Base-by-base conservation (phyloP, 2,113 vertebrate species). In the Centropus unirufus region DNA sequence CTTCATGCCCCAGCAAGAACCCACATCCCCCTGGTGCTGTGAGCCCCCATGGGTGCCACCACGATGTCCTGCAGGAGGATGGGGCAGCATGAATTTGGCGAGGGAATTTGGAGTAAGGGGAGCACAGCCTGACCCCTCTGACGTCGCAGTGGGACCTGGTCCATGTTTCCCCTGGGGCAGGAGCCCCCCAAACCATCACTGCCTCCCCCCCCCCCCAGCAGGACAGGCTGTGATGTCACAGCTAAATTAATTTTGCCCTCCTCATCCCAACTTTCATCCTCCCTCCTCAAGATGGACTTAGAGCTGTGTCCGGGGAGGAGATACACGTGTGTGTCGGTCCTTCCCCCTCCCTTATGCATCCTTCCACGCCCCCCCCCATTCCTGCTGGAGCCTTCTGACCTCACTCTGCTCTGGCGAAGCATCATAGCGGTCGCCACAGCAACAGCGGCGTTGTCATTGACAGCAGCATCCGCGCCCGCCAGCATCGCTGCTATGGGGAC, bases 381-480 rank as follows among this genome's bases (percentile, higher is more conserved):
- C 44, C 70, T 91, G 66, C 77, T 15, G 92, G 93, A 93, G 79
- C 90, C 68, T 74, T 95, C 95, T 95, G 95, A 93, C 95, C 95
- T 96, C 94, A 93, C 90, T 91, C 75, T 52, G 92, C 91, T 94
- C 95, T 51, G 89, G 55, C 67, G 92, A 69, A 94, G 96, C 95
- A 97, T 96, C 96, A 95, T 74, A 68, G 40, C 62, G 72, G 95
- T 97, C 51, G 69, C 94, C 96, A 93, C 83, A 59, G 95, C 96
- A 97, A 97, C 96, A 83, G 92, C 89, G 67, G 88, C 90, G 96
- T 90, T 96, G 96, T 84, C 89, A 92, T 84, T 92, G 93, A 94
- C 91, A 84, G 93, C 96, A 87, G 88, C 90, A 83, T 84, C 92
- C n/a, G 74, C 79, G 79, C 92, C 89, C 55, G 92, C 78, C 89